Base-by-base conservation (phyloP, 2,888 invertebrate species). In the Macroteleia sp. region DNA sequence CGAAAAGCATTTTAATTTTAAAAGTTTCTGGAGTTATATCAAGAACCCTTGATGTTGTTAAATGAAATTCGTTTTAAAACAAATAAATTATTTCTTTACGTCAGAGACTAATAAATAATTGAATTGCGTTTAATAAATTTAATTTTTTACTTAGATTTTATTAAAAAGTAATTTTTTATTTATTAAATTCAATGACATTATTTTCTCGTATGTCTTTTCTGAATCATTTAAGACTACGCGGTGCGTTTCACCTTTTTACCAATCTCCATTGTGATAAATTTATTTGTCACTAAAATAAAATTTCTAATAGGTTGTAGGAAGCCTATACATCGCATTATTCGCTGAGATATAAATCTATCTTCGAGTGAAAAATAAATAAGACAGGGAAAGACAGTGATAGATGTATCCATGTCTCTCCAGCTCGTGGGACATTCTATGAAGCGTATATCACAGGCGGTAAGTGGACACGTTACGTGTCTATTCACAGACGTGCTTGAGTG, bases 381-480 rank as follows among this genome's bases (percentile, higher is more conserved):
- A 19, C 54, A 42, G 14, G 16, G 30, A 67, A 41, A 56, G 71
- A 48, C 71, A 69, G 69, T 77, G 77, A 73, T 69, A 73, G 73
- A 69, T 67, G 67, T 77, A 61, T 59, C 61, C 52, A 59, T 56
- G 71, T 67, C 62, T 69, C 34, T 67, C 62, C 57, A 42, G 14
- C 73, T 69, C 77, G 69, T 77, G 77, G 59, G 73, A 77, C 73
- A 73, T 77, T 77, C 77, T 77, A 67, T 77, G 57, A 73, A 77
- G 61, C 77, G 73, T 73, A 73, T 67, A 77, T 77, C 77, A 66
- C 73, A 73, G 50, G 57, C 67, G 54, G 77, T 74, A 77, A 77
- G 61, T 74, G 76, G 57, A 79, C 80, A 73, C 78, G 79, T 79
- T 64, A 77, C 70, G 75, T 67, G 64, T 78, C 67, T 76, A 71